Evolutionary conservation across 2,113 vertebrate genomes (phyloP), one percentile per base, ranked within the genome.

Genomic region (Rana temporaria): DNA sequence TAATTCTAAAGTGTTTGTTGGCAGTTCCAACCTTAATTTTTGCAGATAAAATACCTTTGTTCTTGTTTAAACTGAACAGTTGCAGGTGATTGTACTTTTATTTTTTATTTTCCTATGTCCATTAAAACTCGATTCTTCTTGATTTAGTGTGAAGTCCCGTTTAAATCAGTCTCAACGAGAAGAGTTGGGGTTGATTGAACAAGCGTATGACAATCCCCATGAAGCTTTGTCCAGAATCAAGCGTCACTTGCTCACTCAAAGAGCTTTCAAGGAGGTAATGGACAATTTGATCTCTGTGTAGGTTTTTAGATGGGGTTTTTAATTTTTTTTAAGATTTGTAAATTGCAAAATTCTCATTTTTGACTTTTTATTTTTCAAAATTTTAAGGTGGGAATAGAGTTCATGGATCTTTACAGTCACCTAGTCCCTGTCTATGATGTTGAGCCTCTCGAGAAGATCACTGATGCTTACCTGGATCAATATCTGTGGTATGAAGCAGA

Each of bases 341-440:
- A 48, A 48, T 48, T 48, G 12, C 42, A 48, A 48, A 9, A 8
- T 48, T 48, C 14, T 5, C 4, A 38, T 48, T 6, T 48, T 12
- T 12, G 3, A 30, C 7, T 67, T 26, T 16, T 34, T 67, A 2
- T 67, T 20, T 6, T 24, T 14, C 38, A 4, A 20, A 26, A 5
- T 62, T 17, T 67, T 18, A 34, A 99, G 98, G 98, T 99, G 73
- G 98, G 98, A 65, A 99, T 99, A n/a, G 98, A 99, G 87, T 99
- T 99, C 89, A 99, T 99, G 98, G 98, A 99, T 90, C 92, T 99
- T 73, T 99, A 99, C 91, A 99, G 97, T 88, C 98, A 99, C 76
- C 86, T 99, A 74, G 98, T 99, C 48, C 98, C 98, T 0, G 98
- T 99, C 65, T 99, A 99, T 64, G 98, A 99, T 6, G 98, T 99